Conservation (phyloP, 2,797 vertebrate species). For the Sebastiscus albofasciatus region DNA sequence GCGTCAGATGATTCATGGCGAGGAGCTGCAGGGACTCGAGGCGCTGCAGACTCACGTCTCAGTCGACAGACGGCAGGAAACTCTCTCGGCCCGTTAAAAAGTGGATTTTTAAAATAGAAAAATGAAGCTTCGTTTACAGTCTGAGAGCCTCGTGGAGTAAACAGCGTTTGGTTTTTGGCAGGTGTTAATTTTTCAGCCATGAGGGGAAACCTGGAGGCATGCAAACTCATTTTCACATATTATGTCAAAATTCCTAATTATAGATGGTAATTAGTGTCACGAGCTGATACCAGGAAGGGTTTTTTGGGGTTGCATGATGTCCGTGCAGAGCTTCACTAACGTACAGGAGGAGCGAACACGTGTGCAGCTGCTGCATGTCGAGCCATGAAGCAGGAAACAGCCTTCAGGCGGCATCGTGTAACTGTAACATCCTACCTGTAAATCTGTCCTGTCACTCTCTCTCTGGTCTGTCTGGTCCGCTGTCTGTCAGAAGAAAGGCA, state of each 20-base stretch:
- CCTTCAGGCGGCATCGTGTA: not conserved
- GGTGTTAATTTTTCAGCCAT: conserved; percentile 29
- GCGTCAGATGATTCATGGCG: conserved; percentile 47
- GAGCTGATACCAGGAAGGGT: not conserved
- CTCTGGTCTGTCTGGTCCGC: not conserved
- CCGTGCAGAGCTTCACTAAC: not conserved
- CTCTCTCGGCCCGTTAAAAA: not conserved
- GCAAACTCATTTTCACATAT: conserved; percentile 5
- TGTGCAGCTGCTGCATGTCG: not conserved
- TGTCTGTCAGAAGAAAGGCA: not conserved
- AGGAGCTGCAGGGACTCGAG: conserved; percentile 20
- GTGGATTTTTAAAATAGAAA: not conserved
- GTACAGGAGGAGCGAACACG: not conserved
- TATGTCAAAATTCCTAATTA: conserved; percentile 20
- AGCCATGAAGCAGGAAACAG: not conserved
- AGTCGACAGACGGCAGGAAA: not conserved
- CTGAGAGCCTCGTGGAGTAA: not conserved
- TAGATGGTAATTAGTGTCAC: not conserved
- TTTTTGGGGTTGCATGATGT: not conserved
- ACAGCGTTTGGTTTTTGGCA: conserved; percentile 36
- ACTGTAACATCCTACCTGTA: not conserved
- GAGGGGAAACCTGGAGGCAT: conserved; percentile 20
- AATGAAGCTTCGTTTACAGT: not conserved
- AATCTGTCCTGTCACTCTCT: not conserved
- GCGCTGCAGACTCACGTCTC: not conserved